phyloP scores from a whole-genome alignment of 2,113 vertebrate species.

The Rhinolophus ferrumequinum region DNA sequence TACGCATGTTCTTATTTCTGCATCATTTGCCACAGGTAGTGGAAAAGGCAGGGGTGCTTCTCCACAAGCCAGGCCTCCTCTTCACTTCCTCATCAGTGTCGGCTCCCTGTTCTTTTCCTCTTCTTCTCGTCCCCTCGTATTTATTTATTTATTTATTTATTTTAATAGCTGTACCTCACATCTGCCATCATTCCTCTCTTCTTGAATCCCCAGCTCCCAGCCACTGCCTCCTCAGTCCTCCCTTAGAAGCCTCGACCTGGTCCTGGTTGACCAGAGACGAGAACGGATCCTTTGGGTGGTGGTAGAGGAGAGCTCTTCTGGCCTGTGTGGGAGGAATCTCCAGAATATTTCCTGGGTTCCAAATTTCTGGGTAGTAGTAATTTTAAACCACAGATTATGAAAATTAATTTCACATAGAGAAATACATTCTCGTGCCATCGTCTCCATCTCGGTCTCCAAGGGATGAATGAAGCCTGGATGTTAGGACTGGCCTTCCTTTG shows the following conservation, averaged over 20 bases:
- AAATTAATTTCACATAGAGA: background rate
- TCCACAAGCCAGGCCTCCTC: background rate
- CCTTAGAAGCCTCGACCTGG: background rate
- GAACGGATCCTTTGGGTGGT: background rate
- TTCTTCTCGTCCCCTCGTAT: background rate
- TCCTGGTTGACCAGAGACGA: background rate
- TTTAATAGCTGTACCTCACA: no score
- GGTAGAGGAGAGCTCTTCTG: background rate
- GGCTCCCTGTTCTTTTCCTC: background rate
- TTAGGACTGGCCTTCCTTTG: background rate
- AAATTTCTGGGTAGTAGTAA: conserved; percentile 15
- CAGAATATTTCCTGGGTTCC: background rate
- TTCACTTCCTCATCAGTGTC: background rate
- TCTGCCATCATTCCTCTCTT: background rate
- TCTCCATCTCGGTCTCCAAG: background rate
- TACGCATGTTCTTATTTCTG: background rate
- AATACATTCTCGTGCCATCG: background rate
- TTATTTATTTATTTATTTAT: background rate
- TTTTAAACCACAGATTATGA: background rate
- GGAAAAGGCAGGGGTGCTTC: background rate
- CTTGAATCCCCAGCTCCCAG: background rate
- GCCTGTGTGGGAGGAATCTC: background rate
- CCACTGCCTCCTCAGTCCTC: background rate
- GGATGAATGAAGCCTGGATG: background rate
- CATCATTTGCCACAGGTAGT: background rate